Base-by-base conservation (phyloP, 2,797 vertebrate genomes). In the Diglossa cyanea region DNA sequence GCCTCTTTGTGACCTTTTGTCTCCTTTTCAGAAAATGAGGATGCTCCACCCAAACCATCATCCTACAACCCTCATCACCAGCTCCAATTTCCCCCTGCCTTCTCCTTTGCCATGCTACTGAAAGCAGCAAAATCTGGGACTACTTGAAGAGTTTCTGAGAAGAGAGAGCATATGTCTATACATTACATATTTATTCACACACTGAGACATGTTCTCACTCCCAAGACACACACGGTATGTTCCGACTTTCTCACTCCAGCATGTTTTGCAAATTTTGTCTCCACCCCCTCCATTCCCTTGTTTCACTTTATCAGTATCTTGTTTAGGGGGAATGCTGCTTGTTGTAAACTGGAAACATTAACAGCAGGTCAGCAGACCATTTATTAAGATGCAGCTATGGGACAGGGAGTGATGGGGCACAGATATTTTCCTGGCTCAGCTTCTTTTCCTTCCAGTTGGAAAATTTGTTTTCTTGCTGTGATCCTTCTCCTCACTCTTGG, bases 171-270 rank as follows among this genome's bases (percentile, higher is more conserved):
- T 94, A 94, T 93, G 95, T 90, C 91, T 95, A 77, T 87, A 93
- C 87, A 88, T 94, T 94, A 92, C 40, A 93, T 96, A 94, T 94
- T 96, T 94, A 97, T 96, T 96, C 94, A 94, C 94, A 94, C 93
- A 60, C 86, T 80, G 94, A 96, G 88, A 91, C 86, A 95, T 85
- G 86, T 94, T 95, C 95, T 76, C 85, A 93, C 85, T 95, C 90
- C 86, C 8, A 7, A 95, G 95, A 86, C 86, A 91, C 86, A 96
- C 81, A 85, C 91, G 87, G 91, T 96, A 94, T 92, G 87, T 93
- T 94, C 93, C 25, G 33, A 91, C 65, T 93, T 97, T 96, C 94
- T 92, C 93, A 96, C 89, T 96, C 96, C 90, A 94, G 84, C 91
- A 92, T 94, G 86, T 95, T 96, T 93, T 93, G 93, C 93, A 96